Base-by-base conservation (phyloP, 2,888 invertebrate species). In the Standfussiana lucernea region DNA sequence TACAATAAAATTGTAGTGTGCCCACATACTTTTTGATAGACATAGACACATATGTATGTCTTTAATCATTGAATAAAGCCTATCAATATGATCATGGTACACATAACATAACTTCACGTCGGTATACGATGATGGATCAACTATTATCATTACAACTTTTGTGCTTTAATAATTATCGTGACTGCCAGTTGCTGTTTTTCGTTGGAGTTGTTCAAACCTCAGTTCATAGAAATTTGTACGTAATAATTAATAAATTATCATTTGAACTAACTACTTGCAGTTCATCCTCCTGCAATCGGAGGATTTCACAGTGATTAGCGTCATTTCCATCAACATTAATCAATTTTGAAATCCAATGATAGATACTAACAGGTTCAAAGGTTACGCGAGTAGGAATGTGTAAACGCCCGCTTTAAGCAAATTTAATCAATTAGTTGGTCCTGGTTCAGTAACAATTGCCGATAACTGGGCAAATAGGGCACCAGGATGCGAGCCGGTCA, bases 401-500 rank as follows among this genome's bases (percentile, higher is more conserved):
- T 42, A 42, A 64, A 40, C 56, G n/a, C 21, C 4, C 40, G 68
- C 32, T 75, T 10, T 45, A 40, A 37, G 40, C 28, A 15, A 59
- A 69, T 53, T 59, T 32, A 59, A 74, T 61, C 47, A 61, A 69
- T 64, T 40, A 18, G 37, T 79, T 75, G 59, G 42, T 70, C 62
- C 18, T 42, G 75, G 32, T 56, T 72, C 65, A 83, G 59, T 83
- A 69, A 62, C 56, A 67, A 61, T 61, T 56, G 59, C 15, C 64
- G 24, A 75, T 79, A 75, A 72, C 47, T 72, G 18, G 21, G 21
- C 32, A 72, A 83, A 79, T 72, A 75, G n/a, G n/a, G n/a, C n/a
- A n/a, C n/a, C 59, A 67, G 72, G 62, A 75, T 72, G 56, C 69
- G 62, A 69, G 62, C 21, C 24, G 13, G 28, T 56, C n/a, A 24